Percentiles rank a stretch among this genome's conserved stretches.
phyloP scores from a whole-genome alignment of 2,888 invertebrate species.

The Zhengitettix transpicula region DNA sequence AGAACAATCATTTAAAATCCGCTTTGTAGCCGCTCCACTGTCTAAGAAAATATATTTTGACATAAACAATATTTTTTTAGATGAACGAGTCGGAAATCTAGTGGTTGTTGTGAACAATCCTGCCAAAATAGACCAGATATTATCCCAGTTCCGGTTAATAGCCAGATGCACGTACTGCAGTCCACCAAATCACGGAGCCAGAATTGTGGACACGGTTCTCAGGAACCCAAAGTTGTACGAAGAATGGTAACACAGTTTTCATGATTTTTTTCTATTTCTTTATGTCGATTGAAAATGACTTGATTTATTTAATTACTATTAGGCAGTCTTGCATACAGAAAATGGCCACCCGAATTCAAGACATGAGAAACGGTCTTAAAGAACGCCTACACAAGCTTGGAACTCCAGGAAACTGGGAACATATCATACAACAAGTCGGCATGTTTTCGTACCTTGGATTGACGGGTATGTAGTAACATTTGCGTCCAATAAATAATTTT shows the following conservation, averaged over 20 bases:
- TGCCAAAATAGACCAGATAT: not conserved
- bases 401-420: not conserved
- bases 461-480: not conserved
- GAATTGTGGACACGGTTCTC: not conserved
- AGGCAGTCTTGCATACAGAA: not conserved
- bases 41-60: too few relatives aligned
- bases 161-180: not conserved
- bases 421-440: not conserved
- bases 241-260: not conserved
- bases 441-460: not conserved
- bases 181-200: constrained; percentile 1
- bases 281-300: not conserved
- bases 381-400: not conserved
- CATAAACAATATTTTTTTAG: not conserved
- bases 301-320: not conserved
- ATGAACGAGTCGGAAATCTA: not conserved
- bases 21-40: too few relatives aligned
- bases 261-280: not conserved
- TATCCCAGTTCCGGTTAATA: not conserved
- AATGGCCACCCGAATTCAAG: not conserved
- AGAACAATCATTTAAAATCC: too few relatives aligned
- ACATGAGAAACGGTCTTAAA: not conserved
- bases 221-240: not conserved
- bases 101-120: not conserved
- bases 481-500: too few relatives aligned